Conservation (phyloP, 2,888 invertebrate species). For the Torymus auratus region DNA sequence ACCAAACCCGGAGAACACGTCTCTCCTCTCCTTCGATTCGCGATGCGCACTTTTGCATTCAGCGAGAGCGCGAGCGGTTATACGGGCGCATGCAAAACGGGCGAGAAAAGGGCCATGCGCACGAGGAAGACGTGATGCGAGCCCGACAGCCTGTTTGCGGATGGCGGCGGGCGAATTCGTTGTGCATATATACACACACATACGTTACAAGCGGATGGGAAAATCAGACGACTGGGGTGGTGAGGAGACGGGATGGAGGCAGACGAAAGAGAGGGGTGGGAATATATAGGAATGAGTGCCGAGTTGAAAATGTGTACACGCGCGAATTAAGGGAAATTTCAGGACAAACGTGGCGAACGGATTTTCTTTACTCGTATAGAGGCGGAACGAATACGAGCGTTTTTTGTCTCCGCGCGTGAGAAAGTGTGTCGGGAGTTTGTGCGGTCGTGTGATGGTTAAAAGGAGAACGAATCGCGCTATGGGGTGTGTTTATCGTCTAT, state of each 20-base stretch:
- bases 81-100: background rate
- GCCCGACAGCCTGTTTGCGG: background rate
- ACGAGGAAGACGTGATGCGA: too few species aligned
- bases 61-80: background rate
- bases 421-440: too few species aligned
- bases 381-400: too few species aligned
- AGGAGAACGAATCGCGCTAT: too few species aligned
- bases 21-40: too few species aligned
- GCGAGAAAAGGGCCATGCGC: too few species aligned
- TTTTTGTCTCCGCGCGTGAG: too few species aligned
- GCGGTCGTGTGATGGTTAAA: too few species aligned
- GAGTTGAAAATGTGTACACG: background rate
- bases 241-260: too few species aligned
- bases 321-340: constrained; percentile 19
- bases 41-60: constrained; percentile 10
- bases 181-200: too few species aligned
- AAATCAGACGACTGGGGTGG: background rate
- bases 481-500: too few species aligned
- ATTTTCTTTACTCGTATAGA: background rate
- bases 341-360: background rate
- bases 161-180: background rate
- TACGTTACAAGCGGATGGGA: background rate
- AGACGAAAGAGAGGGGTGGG: background rate
- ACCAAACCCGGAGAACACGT: too few species aligned
- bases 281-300: background rate